Percentiles rank a stretch among this genome's conserved stretches.
phyloP scores from a whole-genome alignment of 1,140 invertebrate species.

The Ips nitidus region DNA sequence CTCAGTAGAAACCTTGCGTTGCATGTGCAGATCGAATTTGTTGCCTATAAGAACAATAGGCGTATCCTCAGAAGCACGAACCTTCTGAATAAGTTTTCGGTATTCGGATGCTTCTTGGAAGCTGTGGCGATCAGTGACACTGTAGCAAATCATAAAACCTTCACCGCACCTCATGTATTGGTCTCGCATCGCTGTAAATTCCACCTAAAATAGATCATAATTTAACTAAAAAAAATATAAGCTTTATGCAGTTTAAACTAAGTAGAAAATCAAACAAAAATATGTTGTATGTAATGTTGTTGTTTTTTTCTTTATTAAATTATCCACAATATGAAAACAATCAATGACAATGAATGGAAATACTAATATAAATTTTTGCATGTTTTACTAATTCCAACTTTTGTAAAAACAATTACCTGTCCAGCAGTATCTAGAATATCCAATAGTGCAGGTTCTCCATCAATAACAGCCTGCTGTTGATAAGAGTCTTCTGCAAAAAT shows the following conservation, averaged over 20 bases:
- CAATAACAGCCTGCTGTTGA: conserved; percentile 98
- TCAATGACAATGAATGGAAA: no score
- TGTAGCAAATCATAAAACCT: conserved; percentile 90
- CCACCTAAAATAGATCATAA: conserved; percentile 59
- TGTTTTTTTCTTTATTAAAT: no score
- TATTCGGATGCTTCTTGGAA: conserved; percentile 86
- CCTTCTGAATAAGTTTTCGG: conserved; percentile 92
- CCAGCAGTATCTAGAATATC: conserved; percentile 99
- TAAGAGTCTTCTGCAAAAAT: conserved; percentile 90
- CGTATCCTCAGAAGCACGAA: conserved; percentile 96
- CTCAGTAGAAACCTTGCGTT: conserved; percentile 71
- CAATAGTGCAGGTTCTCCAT: conserved; percentile 96
- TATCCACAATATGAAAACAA: no score
- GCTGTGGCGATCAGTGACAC: conserved; percentile 77
- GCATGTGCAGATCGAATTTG: conserved; percentile 91
- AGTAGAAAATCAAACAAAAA: not conserved
- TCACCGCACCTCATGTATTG: conserved; percentile 98
- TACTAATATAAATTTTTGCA: no score
- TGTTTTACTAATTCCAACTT: no score
- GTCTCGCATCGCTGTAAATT: conserved; percentile 94
- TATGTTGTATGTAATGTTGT: not conserved
- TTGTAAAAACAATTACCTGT: conserved; percentile 62
- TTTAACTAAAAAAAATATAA: not conserved
- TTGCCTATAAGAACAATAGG: conserved; percentile 98
- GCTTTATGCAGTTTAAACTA: not conserved